Evolutionary conservation across 2,888 invertebrate species (phyloP).

Genomic region (Aquatica leii): DNA sequence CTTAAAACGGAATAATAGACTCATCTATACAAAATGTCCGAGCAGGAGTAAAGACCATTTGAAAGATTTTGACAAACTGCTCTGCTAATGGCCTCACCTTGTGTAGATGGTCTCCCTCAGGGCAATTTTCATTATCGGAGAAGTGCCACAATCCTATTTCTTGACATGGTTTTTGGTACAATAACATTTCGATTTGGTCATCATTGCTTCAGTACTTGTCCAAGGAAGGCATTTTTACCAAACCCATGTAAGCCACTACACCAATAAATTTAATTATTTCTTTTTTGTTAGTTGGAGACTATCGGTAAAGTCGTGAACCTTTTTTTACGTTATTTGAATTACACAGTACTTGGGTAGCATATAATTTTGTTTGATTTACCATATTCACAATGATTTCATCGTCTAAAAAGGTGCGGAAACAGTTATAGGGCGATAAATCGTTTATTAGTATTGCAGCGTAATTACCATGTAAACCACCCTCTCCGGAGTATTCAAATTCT

Average conservation of each 20-base stretch:
- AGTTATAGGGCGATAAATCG: too few relatives aligned
- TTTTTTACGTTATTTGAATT: too few relatives aligned
- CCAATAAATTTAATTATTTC: neutral
- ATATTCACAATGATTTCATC: too few relatives aligned
- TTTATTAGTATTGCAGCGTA: too few relatives aligned
- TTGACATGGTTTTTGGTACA: neutral
- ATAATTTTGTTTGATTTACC: too few relatives aligned
- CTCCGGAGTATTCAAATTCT: too few relatives aligned
- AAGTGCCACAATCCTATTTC: conserved; percentile 11
- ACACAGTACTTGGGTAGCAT: too few relatives aligned
- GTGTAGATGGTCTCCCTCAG: conserved; percentile 21
- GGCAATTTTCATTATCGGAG: conserved; percentile 26
- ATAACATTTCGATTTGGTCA: neutral
- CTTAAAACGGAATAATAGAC: conserved; percentile 39
- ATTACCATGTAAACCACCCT: too few relatives aligned
- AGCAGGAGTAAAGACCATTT: conserved; percentile 25
- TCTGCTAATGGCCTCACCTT: conserved; percentile 26
- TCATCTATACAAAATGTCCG: conserved; percentile 38
- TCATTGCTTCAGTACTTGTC: neutral
- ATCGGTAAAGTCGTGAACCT: too few relatives aligned
- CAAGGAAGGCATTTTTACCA: neutral
- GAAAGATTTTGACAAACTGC: conserved; percentile 17
- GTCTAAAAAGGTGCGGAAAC: too few relatives aligned
- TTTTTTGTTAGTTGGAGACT: too few relatives aligned
- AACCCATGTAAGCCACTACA: neutral